A percentile compares a stretch with the other conserved stretches of the same genome.
phyloP scores from a whole-genome alignment of 1,140 invertebrate species.

The Heliconius nattereri region DNA sequence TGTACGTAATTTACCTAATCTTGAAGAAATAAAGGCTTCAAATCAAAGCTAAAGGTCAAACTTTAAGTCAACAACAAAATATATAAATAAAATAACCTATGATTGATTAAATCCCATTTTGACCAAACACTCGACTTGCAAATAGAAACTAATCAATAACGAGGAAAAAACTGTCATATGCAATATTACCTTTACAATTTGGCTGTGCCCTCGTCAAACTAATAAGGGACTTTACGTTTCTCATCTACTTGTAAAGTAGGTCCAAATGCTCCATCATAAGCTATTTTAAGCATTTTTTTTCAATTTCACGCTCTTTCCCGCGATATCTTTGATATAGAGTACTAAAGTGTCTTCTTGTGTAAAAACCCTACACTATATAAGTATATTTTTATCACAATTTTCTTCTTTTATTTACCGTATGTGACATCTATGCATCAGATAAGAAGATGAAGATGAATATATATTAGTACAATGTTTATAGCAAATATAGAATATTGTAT shows the following conservation, averaged over 20 bases:
- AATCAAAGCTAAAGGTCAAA: not conserved
- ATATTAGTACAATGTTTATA: too few species aligned
- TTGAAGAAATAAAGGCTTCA: too few species aligned
- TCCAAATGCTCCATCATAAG: not conserved
- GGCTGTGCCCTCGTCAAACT: constrained; percentile 8
- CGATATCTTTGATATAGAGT: too few species aligned
- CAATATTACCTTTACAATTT: constrained; percentile 8
- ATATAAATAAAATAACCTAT: not conserved
- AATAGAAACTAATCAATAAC: constrained; percentile 13
- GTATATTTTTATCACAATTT: too few species aligned
- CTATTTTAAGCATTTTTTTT: not conserved
- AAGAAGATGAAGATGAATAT: too few species aligned
- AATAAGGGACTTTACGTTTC: constrained; percentile 9
- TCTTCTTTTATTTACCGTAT: too few species aligned
- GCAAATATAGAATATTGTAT: too few species aligned
- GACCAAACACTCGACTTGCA: not conserved
- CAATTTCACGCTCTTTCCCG: too few species aligned
- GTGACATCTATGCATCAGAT: too few species aligned
- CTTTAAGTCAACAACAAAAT: not conserved
- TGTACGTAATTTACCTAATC: too few species aligned
- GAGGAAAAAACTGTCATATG: not conserved
- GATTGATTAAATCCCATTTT: not conserved
- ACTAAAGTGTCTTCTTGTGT: too few species aligned
- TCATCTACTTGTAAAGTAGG: not conserved
- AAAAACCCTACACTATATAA: too few species aligned